These are phyloP conservation scores for Hecatera dysodea DNA, from an alignment of 2,888 invertebrate species.

Conservation along the genomic window DNA sequence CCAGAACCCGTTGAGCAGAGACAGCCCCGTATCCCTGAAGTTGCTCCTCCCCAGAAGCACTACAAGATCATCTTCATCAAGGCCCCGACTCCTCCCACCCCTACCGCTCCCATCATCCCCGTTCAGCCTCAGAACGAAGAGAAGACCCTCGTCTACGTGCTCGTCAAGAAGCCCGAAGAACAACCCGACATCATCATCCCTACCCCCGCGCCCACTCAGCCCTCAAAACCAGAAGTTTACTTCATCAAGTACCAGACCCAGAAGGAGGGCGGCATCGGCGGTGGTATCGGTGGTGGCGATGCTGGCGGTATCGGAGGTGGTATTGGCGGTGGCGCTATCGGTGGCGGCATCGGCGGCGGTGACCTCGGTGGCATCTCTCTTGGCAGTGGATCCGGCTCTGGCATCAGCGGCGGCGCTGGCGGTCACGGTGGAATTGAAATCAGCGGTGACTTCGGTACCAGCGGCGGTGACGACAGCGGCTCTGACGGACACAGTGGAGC, in stretches of 20 bases:
- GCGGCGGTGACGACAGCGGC: slow-evolving; percentile 76
- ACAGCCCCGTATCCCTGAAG: slow-evolving; percentile 91
- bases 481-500: slow-evolving; percentile 81
- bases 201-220: slow-evolving; percentile 94
- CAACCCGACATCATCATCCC: slow-evolving; percentile 95
- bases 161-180: slow-evolving; percentile 97
- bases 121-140: slow-evolving; percentile 95
- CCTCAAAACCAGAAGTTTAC: slow-evolving; percentile 97
- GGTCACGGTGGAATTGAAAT: slow-evolving; percentile 81
- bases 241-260: slow-evolving; percentile 96
- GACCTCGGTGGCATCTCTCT: slow-evolving; percentile 74
- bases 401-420: slow-evolving; percentile 74
- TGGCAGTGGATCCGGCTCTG: slow-evolving; percentile 78
- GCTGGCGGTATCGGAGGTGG: slow-evolving; percentile 73
- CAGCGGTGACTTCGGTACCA: slow-evolving; percentile 80
- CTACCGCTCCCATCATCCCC: slow-evolving; percentile 95
- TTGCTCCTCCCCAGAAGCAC: slow-evolving; percentile 95
- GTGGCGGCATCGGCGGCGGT: slow-evolving; percentile 69
- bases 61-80: slow-evolving; percentile 98
- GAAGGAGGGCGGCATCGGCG: slow-evolving; percentile 88
- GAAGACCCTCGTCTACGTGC: slow-evolving; percentile 96
- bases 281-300: slow-evolving; percentile 76
- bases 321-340: slow-evolving; percentile 79
- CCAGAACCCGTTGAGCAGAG: slow-evolving; percentile 95
- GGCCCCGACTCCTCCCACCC: slow-evolving; percentile 96